These are phyloP conservation scores for Neelides sp. DNA, from an alignment of 1,140 invertebrate genomes.

Conservation along the genomic window DNA sequence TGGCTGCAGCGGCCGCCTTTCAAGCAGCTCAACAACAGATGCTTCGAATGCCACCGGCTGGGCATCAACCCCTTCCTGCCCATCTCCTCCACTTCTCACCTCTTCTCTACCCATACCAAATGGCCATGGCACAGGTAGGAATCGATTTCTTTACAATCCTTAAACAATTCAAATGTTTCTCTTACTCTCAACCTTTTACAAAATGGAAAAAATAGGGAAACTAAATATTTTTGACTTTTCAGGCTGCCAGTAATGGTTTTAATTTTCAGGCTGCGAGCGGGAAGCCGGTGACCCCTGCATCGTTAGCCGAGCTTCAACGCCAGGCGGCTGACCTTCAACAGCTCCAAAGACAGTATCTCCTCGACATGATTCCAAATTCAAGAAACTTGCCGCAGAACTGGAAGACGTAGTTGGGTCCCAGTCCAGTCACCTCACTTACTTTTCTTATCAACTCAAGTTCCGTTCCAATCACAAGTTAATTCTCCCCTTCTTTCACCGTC, in stretches of 20 bases:
- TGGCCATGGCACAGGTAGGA: constrained; percentile 60
- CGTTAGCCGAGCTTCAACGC: constrained; percentile 59
- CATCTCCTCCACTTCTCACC: constrained; percentile 75
- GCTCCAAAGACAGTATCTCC: constrained; percentile 83
- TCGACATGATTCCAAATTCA: constrained; percentile 76
- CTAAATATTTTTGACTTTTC: constrained; percentile 19
- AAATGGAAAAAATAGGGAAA: background rate
- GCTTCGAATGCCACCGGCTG: constrained; percentile 38
- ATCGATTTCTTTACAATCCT: background rate
- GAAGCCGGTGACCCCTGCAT: constrained; percentile 36
- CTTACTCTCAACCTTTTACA: background rate
- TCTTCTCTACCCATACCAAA: constrained; percentile 70
- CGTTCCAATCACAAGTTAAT: too few species aligned
- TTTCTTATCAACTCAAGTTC: too few species aligned
- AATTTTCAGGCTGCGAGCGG: constrained; percentile 36
- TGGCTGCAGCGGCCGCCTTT: constrained; percentile 52
- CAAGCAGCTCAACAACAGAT: constrained; percentile 47
- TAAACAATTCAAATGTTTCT: background rate
- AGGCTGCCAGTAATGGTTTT: constrained; percentile 10
- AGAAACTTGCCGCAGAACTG: constrained; percentile 35
- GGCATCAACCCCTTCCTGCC: constrained; percentile 43
- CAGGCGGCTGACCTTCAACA: constrained; percentile 55
- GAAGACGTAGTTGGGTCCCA: constrained; percentile 35
- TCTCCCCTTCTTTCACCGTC: too few species aligned
- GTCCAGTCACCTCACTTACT: too few species aligned